Base-by-base conservation (phyloP, 2,888 invertebrate species). In the Hydrotaea diabolus region DNA sequence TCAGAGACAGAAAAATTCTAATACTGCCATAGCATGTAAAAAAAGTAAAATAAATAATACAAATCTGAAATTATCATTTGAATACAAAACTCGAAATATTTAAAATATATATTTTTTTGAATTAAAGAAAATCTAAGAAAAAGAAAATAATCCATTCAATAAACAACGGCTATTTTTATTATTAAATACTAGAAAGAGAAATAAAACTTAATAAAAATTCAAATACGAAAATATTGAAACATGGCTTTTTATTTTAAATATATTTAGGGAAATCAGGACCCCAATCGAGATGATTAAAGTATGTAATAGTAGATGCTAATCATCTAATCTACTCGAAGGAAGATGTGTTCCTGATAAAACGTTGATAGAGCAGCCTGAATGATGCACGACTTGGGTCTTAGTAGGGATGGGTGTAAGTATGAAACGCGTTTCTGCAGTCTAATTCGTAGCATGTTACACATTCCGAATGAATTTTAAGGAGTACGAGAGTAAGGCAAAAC, bases 1-100 rank as follows among this genome's bases (percentile, higher is more conserved):
- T 43, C 43, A 15, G 15, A 43, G 9, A 13, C 2, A 15, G n/a
- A 43, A 43, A 1, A 13, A 7, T 9, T 43, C 3, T 7, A 78
- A 73, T 82, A 86, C 86, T 86, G 85, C 86, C 86, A 86, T 86
- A 86, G 86, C 82, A 83, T 82, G 76, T 85, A 86, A 85, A 85
- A 76, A 80, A 17, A 49, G 19, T 49, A 55, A 21, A 23, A 4
- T 21, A 64, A 26, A 66, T 53, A 66, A 55, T 23, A 39, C 31
- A 66, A 49, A 57, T 46, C n/a, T n/a, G n/a, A 71, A 66, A 76
- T 26, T 26, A 3, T 13, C 7, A 31, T 66, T 23, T 36, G 17
- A 59, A 53, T 26, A 31, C 53, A 21, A 69, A 75, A 17, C 66
- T 31, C 13, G 46, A 7, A 59, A 62, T 53, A 49, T 26, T 9